Evolutionary conservation across 2,888 invertebrate genomes (phyloP), one percentile per base, ranked within the genome.

Genomic region (Cybosia mesomella): DNA sequence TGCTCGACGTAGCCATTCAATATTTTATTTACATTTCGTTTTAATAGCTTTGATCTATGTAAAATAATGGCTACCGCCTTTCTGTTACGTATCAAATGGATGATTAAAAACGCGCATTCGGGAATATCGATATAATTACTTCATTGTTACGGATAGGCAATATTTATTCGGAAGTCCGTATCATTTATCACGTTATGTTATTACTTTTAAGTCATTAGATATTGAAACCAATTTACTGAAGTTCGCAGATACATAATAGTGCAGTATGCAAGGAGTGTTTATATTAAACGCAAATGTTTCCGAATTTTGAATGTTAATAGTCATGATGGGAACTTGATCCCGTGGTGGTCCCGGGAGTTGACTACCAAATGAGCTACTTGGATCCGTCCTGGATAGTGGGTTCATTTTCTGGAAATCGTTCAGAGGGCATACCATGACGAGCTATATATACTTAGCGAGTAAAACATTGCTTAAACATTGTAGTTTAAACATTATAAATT

Each of bases 131-230:
- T 10, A 22, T 65, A 64, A 64, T 63, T 65, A 15, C 21, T 68
- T 61, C 34, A 60, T 64, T 64, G 64, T 66, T 64, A 43, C 1
- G 21, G 66, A 60, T 24, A 59, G 64, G 58, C 15, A 49, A 28
- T 71, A 36, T 77, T 77, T 71, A 66, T 74, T 81, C 79, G 77
- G 80, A 81, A 81, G 71, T 75, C 62, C 70, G 68, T 53, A 60
- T 68, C 59, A 71, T 9, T 79, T 77, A 70, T 57, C 74, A 73
- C 67, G 3, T 68, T 57, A 62, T 67, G 18, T 64, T 67, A 13
- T 64, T 74, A 81, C 71, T 72, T n/a, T n/a, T n/a, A n/a, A 61
- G 72, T 66, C 28, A 59, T 67, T 67, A 74, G 77, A 57, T 79
- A 75, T 80, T 80, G 77, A 77, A 75, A 57, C 71, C 60, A 74